Base-by-base conservation (phyloP, 2,797 vertebrate genomes). In the Myotis planiceps region DNA sequence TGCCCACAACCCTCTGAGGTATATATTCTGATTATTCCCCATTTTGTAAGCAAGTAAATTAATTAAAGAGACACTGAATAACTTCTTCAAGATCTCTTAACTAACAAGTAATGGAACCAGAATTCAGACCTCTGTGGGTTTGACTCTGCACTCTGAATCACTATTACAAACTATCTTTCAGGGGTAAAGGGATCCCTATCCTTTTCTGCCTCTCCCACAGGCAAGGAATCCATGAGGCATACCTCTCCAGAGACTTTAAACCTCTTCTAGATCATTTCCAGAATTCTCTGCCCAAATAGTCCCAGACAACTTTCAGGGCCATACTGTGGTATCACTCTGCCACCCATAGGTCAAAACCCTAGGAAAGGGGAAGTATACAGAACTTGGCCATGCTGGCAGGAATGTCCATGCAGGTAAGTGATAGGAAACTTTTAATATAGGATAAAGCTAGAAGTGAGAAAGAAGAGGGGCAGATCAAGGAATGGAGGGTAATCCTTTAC, bases 241-340 rank as follows among this genome's bases (percentile, higher is more conserved):
- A 9, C 7, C 34, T 49, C 15, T 72, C 32, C 27, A 42, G n/a
- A 27, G 4, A 87, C 53, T 90, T 39, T 53, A 80, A 39, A 18
- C 19, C 5, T 19, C 68, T 81, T 90, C 18, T 53, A 92, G 34
- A 71, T 80, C 63, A 84, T 80, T 53, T 90, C 49, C 78, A 88
- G 27, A 93, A 69, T 65, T 95, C n/a, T 95, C 23, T 71, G 65
- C 53, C 60, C 68, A 84, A n/a, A 51, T 32, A 95, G 7, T 18
- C 51, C 58, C 37, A 71, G 32, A 63, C 25, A 68, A 63, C 42
- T 78, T 85, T 76, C 37, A 71, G 2, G 27, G 32, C 29, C 25
- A 79, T 47, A 7, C 12, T 90, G 9, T 29, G 8, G 5, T 15
- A 45, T 83, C 78, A 34, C 29, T 27, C 10, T 65, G 55, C 18